Base-by-base conservation (phyloP, 2,113 vertebrate genomes). In the Eptesicus fuscus region DNA sequence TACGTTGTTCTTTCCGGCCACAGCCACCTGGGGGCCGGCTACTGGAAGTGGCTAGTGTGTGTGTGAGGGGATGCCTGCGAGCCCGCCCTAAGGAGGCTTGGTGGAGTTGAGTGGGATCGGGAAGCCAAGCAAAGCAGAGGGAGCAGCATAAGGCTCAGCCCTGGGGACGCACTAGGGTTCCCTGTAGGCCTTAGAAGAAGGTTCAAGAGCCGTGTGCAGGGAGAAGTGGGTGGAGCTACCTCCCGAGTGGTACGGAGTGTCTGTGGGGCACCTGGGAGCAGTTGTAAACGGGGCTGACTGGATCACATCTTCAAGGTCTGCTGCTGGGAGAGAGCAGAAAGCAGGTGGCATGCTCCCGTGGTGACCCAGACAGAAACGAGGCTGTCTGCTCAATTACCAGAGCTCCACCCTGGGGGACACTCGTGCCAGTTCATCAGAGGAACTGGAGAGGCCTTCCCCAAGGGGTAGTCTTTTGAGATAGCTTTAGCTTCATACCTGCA, bases 141-240 rank as follows among this genome's bases (percentile, higher is more conserved):
- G 11, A 2, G 0, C 40, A 20, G 13, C 3, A 5, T 1, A 9
- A 13, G 78, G 14, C 49, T 0, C 8, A 1, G 37, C 35, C 22
- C 16, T 30, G 10, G 40, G 30, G 10, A 6, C 9, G 20, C 23
- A 2, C 7, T 0, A 7, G 37, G 1, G 7, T 1, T 79, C 47
- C 61, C 83, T 40, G 12, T 23, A 8, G 12, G 44, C 9, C 12
- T n/a, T 2, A 6, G 2, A 30, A 8, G 76, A 44, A 28, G 25
- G 44, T 47, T 47, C 14, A 13, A 14, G 22, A 35, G 7, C 30
- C 1, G 5, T 49, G 25, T 25, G 71, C 78, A 0, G 32, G n/a
- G 77, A 59, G 23, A 79, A 37, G 10, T 49, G 65, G 42, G 7
- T 16, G 7, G 18, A 18, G 40, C 12, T 1, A 4, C 32, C 23